Evolutionary conservation across 1,140 invertebrate species (phyloP).

Genomic region (Antheraea mylitta): DNA sequence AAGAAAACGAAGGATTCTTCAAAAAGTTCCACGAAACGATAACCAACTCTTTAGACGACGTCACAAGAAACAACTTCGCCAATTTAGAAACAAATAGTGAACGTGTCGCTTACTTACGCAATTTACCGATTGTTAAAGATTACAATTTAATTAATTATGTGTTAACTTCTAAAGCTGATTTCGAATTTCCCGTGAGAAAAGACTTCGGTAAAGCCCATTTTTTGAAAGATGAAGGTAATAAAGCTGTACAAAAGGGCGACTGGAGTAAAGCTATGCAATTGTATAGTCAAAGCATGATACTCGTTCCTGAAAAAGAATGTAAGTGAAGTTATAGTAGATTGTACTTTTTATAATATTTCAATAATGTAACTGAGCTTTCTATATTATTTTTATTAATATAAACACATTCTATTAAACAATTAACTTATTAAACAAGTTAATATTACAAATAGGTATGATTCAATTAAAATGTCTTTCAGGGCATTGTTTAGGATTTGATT

Average conservation of each 20-base stretch:
- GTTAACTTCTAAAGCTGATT: constrained; percentile 41
- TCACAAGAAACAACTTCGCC: constrained; percentile 65
- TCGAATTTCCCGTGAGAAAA: constrained; percentile 79
- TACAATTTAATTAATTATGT: constrained; percentile 58
- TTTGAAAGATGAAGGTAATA: constrained; percentile 88
- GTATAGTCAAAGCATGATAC: constrained; percentile 86
- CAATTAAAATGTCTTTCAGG: too few relatives aligned
- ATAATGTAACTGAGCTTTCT: too few relatives aligned
- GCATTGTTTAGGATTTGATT: background rate
- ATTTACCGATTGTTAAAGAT: constrained; percentile 50
- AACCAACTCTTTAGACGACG: constrained; percentile 57
- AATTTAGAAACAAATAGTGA: constrained; percentile 69
- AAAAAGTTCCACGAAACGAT: constrained; percentile 65
- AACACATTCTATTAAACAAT: too few relatives aligned
- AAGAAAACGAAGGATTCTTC: constrained; percentile 58
- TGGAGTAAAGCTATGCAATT: constrained; percentile 85
- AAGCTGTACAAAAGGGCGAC: constrained; percentile 87
- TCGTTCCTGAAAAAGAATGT: constrained; percentile 84
- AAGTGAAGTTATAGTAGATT: constrained; percentile 35
- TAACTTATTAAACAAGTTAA: too few relatives aligned
- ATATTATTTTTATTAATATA: too few relatives aligned
- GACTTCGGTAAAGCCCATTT: constrained; percentile 81
- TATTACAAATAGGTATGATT: too few relatives aligned
- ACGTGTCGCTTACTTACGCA: constrained; percentile 58
- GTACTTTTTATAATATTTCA: background rate